Conservation (phyloP, 1,140 invertebrate genomes). For the Drosophila melanogaster region Release_6_plus_ISO1_MT NT_033779.5:19836501-19837000, state of each 20-base stretch:
- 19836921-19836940: slow-evolving; percentile 24
- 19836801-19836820: slow-evolving; percentile 11
- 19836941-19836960: slow-evolving; percentile 15
- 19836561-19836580: slow-evolving; percentile 72
- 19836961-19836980: slow-evolving; percentile 64
- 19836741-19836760: slow-evolving; percentile 33
- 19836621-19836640: slow-evolving; percentile 40
- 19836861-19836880: slow-evolving; percentile 10
- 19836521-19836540: slow-evolving; percentile 30
- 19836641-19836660: slow-evolving; percentile 44
- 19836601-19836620: slow-evolving; percentile 74
- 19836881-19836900: slow-evolving; percentile 8
- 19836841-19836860: slow-evolving; percentile 61
- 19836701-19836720: slow-evolving; percentile 70
- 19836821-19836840: slow-evolving; percentile 74
- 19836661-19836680: slow-evolving; percentile 60
- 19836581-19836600: slow-evolving; percentile 24
- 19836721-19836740: background rate
- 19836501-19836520: slow-evolving; percentile 40
- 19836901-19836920: slow-evolving; percentile 61
- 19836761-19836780: slow-evolving; percentile 69
- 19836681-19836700: slow-evolving; percentile 58
- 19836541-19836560: slow-evolving; percentile 48
- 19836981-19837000: slow-evolving; percentile 82
- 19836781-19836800: slow-evolving; percentile 32